Conservation (phyloP, 2,797 vertebrate species). For the Labeo calbasu region DNA sequence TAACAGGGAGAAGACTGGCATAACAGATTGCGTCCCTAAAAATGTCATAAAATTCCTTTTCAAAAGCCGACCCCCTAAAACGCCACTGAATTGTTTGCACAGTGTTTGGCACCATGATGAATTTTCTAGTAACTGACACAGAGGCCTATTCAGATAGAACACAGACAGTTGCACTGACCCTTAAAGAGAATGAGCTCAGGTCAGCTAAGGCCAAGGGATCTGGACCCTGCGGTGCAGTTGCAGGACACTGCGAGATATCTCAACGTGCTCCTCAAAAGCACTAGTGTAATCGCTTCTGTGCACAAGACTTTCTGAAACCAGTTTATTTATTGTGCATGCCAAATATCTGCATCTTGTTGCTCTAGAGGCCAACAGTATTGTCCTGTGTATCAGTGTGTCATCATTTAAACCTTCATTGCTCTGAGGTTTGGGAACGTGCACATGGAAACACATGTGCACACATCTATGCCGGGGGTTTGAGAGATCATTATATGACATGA, state of each 20-base stretch:
- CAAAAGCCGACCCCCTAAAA: neutral
- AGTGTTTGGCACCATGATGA: conserved; percentile 15
- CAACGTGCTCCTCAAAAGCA: conserved; percentile 36
- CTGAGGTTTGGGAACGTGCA: neutral
- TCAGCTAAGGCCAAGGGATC: conserved; percentile 74
- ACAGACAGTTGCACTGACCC: conserved; percentile 66
- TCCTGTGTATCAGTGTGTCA: neutral
- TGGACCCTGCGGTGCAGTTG: conserved; percentile 67
- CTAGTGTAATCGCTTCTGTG: conserved; percentile 43
- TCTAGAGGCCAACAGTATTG: neutral
- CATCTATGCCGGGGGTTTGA: neutral
- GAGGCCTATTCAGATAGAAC: conserved; percentile 44
- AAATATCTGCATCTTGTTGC: neutral
- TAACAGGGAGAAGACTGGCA: neutral
- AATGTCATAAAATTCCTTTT: neutral
- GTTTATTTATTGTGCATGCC: neutral
- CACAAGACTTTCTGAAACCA: neutral
- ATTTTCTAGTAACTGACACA: conserved; percentile 38
- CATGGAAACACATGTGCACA: conserved; percentile 32
- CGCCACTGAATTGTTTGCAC: neutral
- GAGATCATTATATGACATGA: conserved; percentile 16
- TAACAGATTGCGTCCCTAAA: neutral
- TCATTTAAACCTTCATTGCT: conserved; percentile 23
- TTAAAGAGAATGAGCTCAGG: conserved; percentile 63
- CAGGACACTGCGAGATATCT: conserved; percentile 70